A percentile compares a stretch with the other conserved stretches of the same genome.
Conservation (phyloP, 2,113 vertebrate species). For the Lycocorax pyrrhopterus region DNA sequence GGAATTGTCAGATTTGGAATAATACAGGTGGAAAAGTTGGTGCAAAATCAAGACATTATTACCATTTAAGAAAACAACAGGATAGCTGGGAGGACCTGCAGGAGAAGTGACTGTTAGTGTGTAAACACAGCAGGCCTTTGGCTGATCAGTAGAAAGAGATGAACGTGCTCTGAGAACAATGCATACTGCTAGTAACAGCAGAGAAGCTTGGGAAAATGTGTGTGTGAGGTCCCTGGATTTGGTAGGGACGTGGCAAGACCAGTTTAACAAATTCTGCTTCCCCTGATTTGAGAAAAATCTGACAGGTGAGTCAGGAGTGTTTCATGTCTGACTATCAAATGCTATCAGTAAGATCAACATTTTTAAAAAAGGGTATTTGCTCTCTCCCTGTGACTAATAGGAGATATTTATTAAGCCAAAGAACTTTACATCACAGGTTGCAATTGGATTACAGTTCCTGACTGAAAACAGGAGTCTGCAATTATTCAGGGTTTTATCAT, state of each 20-base stretch:
- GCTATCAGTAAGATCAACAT: neutral
- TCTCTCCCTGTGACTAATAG: neutral
- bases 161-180: neutral
- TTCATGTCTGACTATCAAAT: neutral
- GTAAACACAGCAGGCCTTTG: neutral
- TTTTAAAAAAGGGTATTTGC: neutral
- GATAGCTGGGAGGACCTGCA: neutral
- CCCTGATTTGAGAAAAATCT: neutral
- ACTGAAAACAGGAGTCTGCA: neutral
- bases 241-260: neutral
- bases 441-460: neutral
- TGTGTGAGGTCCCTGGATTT: neutral
- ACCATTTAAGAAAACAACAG: neutral
- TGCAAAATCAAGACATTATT: neutral
- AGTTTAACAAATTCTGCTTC: neutral
- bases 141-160: neutral
- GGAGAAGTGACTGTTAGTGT: neutral
- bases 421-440: neutral
- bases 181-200: neutral
- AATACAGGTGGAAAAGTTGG: neutral
- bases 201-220: neutral
- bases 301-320: neutral
- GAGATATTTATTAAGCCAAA: neutral
- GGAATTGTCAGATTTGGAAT: neutral
- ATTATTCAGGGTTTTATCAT: neutral